A percentile compares a stretch with the other conserved stretches of the same genome.
These are phyloP conservation scores for Drosophila pegasa DNA, from an alignment of 2,888 invertebrate genomes.

Conservation along the genomic window DNA sequence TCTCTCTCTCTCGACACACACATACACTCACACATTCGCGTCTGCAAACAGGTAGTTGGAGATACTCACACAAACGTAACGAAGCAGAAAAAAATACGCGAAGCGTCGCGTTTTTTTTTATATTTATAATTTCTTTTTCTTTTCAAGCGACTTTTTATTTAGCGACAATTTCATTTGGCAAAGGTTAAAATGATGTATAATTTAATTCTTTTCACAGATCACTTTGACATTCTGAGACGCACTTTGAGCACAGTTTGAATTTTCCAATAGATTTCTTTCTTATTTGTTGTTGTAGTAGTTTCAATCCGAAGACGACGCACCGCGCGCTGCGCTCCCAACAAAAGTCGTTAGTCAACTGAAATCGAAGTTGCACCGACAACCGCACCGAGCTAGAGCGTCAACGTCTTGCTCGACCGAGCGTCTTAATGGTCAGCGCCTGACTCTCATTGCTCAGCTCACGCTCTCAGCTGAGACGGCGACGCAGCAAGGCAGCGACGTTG, in stretches of 20 bases:
- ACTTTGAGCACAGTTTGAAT: conserved; percentile 30
- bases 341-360: conserved; percentile 69
- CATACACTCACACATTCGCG: conserved; percentile 52
- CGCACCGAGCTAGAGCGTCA: conserved; percentile 30
- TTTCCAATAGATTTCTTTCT: conserved; percentile 32
- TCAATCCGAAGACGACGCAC: conserved; percentile 35
- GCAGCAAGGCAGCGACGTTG: conserved; percentile 25
- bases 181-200: not conserved
- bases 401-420: conserved; percentile 37
- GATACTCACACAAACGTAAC: conserved; percentile 51
- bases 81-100: conserved; percentile 65
- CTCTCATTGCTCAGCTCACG: conserved; percentile 47
- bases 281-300: conserved; percentile 42
- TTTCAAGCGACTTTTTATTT: conserved; percentile 12
- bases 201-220: not conserved
- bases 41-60: conserved; percentile 68
- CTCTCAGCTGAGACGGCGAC: conserved; percentile 30
- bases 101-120: conserved; percentile 60
- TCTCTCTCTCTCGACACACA: conserved; percentile 25
- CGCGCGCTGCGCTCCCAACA: conserved; percentile 50
- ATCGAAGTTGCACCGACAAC: conserved; percentile 57
- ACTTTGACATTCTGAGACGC: not conserved
- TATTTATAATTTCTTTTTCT: conserved; percentile 38
- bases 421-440: conserved; percentile 65
- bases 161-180: conserved; percentile 15